phyloP scores from a whole-genome alignment of 1,140 invertebrate genomes.

The Palaemon carinicauda region DNA sequence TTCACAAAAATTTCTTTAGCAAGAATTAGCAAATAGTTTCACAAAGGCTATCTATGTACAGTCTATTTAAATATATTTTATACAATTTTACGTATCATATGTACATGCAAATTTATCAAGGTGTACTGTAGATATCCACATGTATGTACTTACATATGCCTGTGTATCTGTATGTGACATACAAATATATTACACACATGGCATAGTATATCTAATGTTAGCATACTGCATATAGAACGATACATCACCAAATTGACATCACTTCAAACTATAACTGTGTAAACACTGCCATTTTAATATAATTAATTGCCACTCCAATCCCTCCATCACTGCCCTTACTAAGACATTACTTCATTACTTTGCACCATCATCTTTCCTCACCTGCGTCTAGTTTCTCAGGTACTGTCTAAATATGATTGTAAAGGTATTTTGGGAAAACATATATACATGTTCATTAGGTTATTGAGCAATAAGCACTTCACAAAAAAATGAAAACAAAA shows the following conservation, averaged over 20 bases:
- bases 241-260: not conserved
- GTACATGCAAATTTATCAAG: too few species aligned
- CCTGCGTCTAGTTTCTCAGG: conserved; percentile 43
- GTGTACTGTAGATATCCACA: too few species aligned
- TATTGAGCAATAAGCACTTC: not conserved
- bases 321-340: conserved; percentile 14
- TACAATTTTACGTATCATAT: too few species aligned
- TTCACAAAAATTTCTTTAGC: too few species aligned
- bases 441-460: not conserved
- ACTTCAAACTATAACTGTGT: not conserved
- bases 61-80: too few species aligned
- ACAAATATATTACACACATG: too few species aligned
- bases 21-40: too few species aligned
- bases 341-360: conserved; percentile 5
- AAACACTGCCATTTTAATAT: not conserved
- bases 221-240: too few species aligned
- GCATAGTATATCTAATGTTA: too few species aligned
- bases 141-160: too few species aligned
- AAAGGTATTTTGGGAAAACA: not conserved
- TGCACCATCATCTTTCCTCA: conserved; percentile 21
- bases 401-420: conserved; percentile 42
- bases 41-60: too few species aligned
- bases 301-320: not conserved
- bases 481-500: not conserved
- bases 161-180: too few species aligned